A percentile compares a stretch with the other conserved stretches of the same genome.
These are phyloP conservation scores for Heliconius charithonia DNA, from an alignment of 2,888 invertebrate genomes.

Conservation along the genomic window DNA sequence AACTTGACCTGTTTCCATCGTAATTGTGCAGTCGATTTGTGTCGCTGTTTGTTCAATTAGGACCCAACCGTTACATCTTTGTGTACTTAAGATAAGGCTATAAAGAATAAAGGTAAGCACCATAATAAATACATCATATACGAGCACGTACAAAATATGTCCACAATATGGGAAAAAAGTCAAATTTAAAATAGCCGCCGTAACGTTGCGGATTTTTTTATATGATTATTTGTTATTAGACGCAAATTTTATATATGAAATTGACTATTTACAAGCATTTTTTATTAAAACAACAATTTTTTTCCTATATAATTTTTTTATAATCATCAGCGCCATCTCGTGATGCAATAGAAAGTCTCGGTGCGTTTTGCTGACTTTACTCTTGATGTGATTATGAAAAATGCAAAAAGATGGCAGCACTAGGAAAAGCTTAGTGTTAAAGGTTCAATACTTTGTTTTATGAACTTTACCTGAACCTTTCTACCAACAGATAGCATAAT, in stretches of 20 bases:
- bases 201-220: too few relatives aligned
- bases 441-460: neutral
- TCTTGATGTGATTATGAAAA: slow-evolving; percentile 24
- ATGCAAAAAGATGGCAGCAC: slow-evolving; percentile 39
- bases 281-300: neutral
- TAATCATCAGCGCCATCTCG: neutral
- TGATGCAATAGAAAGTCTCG: neutral
- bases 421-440: neutral
- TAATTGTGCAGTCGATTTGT: neutral
- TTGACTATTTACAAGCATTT: neutral
- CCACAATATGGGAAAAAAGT: neutral
- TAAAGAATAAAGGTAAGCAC: too few relatives aligned
- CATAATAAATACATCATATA: too few relatives aligned
- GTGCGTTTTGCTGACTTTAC: neutral
- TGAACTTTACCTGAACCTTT: neutral
- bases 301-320: neutral
- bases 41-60: neutral
- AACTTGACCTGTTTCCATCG: neutral
- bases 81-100: neutral
- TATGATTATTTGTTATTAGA: neutral
- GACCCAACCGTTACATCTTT: neutral
- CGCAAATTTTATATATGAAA: neutral
- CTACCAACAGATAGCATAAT: slow-evolving; percentile 23
- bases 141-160: neutral
- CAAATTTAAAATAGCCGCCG: too few relatives aligned